Conservation (phyloP, 2,888 invertebrate genomes). For the Thereva nobilitata region DNA sequence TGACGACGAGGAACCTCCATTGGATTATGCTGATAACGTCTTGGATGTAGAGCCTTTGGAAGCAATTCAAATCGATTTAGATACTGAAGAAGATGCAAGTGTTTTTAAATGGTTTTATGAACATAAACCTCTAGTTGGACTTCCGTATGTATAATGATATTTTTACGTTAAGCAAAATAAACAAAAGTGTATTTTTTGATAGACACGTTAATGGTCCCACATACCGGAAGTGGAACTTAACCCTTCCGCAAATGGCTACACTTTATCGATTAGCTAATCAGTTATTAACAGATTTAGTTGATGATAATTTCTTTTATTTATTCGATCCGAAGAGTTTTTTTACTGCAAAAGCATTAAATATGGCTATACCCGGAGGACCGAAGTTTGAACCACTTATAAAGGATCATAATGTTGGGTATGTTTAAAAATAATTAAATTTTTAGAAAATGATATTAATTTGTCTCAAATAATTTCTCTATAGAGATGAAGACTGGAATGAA, state of each 20-base stretch:
- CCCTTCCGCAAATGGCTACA: conserved; percentile 96
- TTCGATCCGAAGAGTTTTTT: conserved; percentile 99
- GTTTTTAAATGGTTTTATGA: conserved; percentile 99
- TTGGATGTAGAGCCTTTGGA: conserved; percentile 98
- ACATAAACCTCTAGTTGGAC: conserved; percentile 92
- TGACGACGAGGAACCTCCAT: conserved; percentile 98
- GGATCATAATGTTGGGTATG: conserved; percentile 90
- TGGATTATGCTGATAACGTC: conserved; percentile 99
- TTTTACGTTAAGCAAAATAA: conserved; percentile 11
- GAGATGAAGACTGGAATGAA: conserved; percentile 99
- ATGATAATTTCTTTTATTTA: conserved; percentile 97
- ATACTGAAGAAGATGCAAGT: conserved; percentile 89
- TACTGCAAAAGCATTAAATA: conserved; percentile 98
- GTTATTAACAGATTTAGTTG: conserved; percentile 94
- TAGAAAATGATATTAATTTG: conserved; percentile 13
- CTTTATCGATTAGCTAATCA: conserved; percentile 97
- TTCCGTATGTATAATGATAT: conserved; percentile 64
- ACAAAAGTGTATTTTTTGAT: conserved; percentile 44
- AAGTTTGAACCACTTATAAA: conserved; percentile 99
- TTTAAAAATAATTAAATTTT: conserved; percentile 34
- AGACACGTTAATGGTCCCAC: conserved; percentile 94
- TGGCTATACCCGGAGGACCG: conserved; percentile 99
- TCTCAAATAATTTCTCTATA: conserved; percentile 52
- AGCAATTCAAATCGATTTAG: conserved; percentile 97
- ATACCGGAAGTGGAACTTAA: conserved; percentile 94